phyloP scores from a whole-genome alignment of 2,888 invertebrate species.

The Brachypterus glaber region DNA sequence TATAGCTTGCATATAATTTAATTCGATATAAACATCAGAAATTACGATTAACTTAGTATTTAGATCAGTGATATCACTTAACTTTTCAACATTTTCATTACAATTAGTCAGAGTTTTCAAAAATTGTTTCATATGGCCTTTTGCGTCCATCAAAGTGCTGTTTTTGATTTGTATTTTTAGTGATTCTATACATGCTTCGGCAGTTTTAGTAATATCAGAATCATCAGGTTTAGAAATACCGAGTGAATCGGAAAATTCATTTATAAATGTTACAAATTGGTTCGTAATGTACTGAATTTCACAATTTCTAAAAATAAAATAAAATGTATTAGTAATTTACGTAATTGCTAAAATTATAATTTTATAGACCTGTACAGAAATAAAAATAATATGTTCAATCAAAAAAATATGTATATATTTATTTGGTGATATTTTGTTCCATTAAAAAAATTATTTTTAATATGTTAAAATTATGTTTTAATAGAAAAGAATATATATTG shows the following conservation, averaged over 20 bases:
- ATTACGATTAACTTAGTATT: conserved; percentile 21
- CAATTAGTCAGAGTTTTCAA: conserved; percentile 15
- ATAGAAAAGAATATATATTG: too few relatives aligned
- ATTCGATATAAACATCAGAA: conserved; percentile 34
- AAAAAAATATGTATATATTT: too few relatives aligned
- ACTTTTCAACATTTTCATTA: conserved; percentile 11
- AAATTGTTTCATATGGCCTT: conserved; percentile 21
- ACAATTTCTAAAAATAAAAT: conserved; percentile 21
- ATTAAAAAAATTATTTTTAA: too few relatives aligned
- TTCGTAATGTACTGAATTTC: conserved; percentile 22
- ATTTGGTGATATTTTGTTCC: too few relatives aligned
- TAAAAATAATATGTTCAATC: too few relatives aligned
- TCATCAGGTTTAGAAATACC: conserved; percentile 8
- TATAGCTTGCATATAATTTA: conserved; percentile 49
- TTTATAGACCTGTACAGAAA: too few relatives aligned
- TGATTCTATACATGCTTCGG: conserved; percentile 13
- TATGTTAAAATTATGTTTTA: too few relatives aligned
- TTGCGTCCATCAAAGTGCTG: conserved; percentile 9
- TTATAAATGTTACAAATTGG: conserved; percentile 20
- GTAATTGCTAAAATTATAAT: too few relatives aligned
- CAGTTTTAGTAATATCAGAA: conserved; percentile 15
- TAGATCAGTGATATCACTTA: neutral
- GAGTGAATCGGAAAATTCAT: conserved; percentile 15
- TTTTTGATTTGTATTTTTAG: conserved; percentile 12
- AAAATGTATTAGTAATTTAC: neutral